A percentile compares a stretch with the other conserved stretches of the same genome.
Evolutionary conservation across 2,113 vertebrate species (phyloP).

Genomic region (Chaetorhynchus papuensis): DNA sequence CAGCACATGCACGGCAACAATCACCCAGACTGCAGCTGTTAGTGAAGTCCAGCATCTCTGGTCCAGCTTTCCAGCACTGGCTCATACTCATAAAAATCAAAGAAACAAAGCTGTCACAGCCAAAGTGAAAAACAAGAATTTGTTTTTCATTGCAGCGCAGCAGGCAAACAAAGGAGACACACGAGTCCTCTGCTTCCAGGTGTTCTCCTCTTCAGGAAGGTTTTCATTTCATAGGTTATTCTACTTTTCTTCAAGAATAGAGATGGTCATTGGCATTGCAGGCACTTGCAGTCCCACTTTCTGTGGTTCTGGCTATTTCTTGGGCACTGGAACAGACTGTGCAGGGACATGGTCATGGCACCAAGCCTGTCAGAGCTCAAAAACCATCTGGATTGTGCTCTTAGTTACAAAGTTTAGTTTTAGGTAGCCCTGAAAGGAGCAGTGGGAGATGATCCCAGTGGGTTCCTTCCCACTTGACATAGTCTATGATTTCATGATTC

Average conservation of each 20-base stretch:
- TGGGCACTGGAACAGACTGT: not conserved
- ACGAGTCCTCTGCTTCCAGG: not conserved
- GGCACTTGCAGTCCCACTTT: not conserved
- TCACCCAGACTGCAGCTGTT: not conserved
- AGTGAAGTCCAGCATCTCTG: not conserved
- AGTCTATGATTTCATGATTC: not conserved
- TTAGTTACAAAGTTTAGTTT: not conserved
- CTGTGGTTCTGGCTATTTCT: not conserved
- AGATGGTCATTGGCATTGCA: not conserved
- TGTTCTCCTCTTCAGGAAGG: not conserved
- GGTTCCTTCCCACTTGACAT: not conserved
- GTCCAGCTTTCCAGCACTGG: not conserved
- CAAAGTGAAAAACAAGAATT: not conserved
- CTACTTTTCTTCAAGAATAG: not conserved
- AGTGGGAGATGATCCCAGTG: not conserved
- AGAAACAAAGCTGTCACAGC: not conserved
- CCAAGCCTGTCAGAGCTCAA: not conserved
- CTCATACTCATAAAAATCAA: not conserved
- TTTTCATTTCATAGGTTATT: not conserved
- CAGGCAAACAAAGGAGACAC: not conserved
- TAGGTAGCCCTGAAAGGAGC: not conserved
- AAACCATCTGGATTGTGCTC: not conserved
- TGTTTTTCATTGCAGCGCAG: accelerated
- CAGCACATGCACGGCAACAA: not conserved
- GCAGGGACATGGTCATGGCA: accelerated